Evolutionary conservation across 2,888 invertebrate genomes (phyloP).

Genomic region (Folsomia candida): DNA sequence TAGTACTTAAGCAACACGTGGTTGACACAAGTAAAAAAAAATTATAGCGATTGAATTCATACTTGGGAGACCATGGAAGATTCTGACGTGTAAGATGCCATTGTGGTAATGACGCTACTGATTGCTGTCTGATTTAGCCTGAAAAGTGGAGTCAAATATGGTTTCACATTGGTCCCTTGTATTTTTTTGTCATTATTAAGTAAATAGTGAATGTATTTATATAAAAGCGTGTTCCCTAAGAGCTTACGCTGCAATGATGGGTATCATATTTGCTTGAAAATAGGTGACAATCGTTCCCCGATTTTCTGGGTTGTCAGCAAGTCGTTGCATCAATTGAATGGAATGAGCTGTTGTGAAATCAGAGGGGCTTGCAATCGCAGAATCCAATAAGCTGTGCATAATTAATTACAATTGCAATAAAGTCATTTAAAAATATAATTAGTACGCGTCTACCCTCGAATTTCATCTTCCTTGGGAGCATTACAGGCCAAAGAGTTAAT

Average conservation of each 20-base stretch:
- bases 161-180: neutral
- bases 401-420: neutral
- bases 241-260: constrained; percentile 4
- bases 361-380: neutral
- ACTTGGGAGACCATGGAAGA: neutral
- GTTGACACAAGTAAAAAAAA: neutral
- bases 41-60: neutral
- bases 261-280: neutral
- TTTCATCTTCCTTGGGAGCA: neutral
- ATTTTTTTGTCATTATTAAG: neutral
- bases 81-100: constrained; percentile 2
- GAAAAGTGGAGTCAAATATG: too few species aligned
- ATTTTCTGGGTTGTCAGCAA: neutral
- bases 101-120: neutral
- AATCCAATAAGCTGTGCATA: neutral
- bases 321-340: constrained; percentile 6
- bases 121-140: neutral
- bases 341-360: neutral
- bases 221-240: too few species aligned
- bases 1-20: too few species aligned
- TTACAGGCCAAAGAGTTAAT: constrained; percentile 21
- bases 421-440: neutral
- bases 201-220: neutral
- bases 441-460: neutral
- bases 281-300: neutral